These are phyloP conservation scores for Chorisops tibialis DNA, from an alignment of 2,888 invertebrate species.

Conservation along the genomic window DNA sequence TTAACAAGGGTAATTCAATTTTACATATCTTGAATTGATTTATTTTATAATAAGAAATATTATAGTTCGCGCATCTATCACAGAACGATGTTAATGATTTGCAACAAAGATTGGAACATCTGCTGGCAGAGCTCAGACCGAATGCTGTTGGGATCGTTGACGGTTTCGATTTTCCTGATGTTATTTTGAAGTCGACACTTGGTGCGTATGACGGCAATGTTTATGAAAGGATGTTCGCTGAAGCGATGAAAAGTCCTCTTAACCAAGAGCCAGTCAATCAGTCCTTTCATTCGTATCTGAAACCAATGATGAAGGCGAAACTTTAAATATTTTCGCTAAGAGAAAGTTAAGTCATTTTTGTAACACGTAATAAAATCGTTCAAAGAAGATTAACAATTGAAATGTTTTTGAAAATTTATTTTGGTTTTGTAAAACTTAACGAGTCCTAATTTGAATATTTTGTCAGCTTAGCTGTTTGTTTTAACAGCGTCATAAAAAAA, in stretches of 20 bases:
- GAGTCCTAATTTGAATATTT: too few species aligned
- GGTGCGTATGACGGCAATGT: constrained; percentile 84
- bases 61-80: constrained; percentile 47
- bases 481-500: too few species aligned
- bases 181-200: constrained; percentile 72
- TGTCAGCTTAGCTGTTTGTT: too few species aligned
- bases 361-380: too few species aligned
- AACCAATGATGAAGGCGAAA: constrained; percentile 65
- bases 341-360: too few species aligned
- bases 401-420: too few species aligned
- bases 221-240: constrained; percentile 75
- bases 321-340: too few species aligned
- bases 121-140: constrained; percentile 71
- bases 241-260: constrained; percentile 78
- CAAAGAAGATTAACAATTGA: too few species aligned
- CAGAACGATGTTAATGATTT: constrained; percentile 52
- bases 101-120: constrained; percentile 67
- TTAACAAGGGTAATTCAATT: too few species aligned
- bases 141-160: constrained; percentile 91
- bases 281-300: constrained; percentile 61
- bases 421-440: too few species aligned
- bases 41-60: too few species aligned
- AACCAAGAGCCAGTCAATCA: constrained; percentile 77
- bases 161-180: constrained; percentile 83
- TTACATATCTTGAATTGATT: too few species aligned